phyloP scores from a whole-genome alignment of 2,888 invertebrate species.

The Saturnia japonica region DNA sequence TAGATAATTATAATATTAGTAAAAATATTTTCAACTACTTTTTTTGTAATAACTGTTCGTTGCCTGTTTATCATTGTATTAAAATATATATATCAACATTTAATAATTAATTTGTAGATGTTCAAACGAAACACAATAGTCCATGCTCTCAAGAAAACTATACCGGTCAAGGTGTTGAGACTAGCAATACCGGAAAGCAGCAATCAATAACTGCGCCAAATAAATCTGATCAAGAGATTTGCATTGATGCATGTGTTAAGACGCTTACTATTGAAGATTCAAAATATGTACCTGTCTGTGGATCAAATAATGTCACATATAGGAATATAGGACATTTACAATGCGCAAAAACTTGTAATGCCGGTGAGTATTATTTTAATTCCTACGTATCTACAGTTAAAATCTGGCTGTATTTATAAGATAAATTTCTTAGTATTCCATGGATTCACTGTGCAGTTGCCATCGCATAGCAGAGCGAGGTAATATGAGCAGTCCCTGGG shows the following conservation, averaged over 20 bases:
- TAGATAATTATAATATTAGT: no score
- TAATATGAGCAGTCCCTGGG: no score
- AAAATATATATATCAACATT: background rate
- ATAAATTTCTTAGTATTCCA: no score
- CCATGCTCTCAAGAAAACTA: background rate
- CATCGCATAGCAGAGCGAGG: no score
- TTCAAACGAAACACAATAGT: background rate
- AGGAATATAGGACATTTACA: background rate
- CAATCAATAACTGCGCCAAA: background rate
- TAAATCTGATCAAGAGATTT: background rate
- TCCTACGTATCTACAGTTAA: no score
- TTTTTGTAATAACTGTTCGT: no score
- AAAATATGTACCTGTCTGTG: background rate
- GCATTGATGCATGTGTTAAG: background rate
- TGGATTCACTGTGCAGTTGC: no score
- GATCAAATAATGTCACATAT: background rate
- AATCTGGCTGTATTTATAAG: no score
- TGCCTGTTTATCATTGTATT: no score
- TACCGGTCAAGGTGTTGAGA: background rate
- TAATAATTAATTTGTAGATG: background rate
- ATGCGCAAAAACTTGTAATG: background rate
- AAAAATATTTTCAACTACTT: no score
- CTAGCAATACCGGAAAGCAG: background rate
- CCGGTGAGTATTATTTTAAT: background rate
- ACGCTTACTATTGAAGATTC: no score